Conservation (phyloP, 1,140 invertebrate species). For the Paralvinella palmiformis region DNA sequence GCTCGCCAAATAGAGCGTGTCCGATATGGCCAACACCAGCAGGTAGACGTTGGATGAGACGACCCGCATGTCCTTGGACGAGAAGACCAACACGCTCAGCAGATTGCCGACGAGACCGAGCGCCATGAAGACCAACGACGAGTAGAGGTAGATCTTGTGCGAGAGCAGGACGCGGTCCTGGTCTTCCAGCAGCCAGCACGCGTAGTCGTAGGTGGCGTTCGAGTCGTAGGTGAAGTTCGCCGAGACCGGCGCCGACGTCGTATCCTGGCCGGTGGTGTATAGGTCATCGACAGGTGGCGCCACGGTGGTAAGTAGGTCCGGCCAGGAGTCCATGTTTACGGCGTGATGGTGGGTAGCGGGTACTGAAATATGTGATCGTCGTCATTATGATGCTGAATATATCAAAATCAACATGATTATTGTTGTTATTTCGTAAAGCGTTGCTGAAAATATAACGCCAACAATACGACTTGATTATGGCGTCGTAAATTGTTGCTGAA, state of each 20-base stretch:
- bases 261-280: background rate
- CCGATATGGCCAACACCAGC: conserved; percentile 16
- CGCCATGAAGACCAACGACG: conserved; percentile 9
- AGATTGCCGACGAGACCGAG: conserved; percentile 11
- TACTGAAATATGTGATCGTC: too few relatives aligned
- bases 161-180: background rate
- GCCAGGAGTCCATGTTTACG: background rate
- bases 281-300: background rate
- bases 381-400: too few relatives aligned
- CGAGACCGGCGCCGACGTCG: background rate
- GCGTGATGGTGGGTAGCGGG: background rate
- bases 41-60: conserved; percentile 21
- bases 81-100: conserved; percentile 11
- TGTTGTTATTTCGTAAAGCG: too few relatives aligned
- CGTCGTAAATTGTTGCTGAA: too few relatives aligned
- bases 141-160: background rate
- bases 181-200: background rate
- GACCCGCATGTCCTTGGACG: conserved; percentile 13
- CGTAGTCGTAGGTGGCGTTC: background rate
- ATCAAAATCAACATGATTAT: too few relatives aligned
- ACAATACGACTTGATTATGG: too few relatives aligned
- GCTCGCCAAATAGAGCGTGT: conserved; percentile 16
- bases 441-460: too few relatives aligned
- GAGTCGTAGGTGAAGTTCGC: too few relatives aligned
- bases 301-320: background rate